phyloP scores from a whole-genome alignment of 2,888 invertebrate species.

The Andrena bicolor region DNA sequence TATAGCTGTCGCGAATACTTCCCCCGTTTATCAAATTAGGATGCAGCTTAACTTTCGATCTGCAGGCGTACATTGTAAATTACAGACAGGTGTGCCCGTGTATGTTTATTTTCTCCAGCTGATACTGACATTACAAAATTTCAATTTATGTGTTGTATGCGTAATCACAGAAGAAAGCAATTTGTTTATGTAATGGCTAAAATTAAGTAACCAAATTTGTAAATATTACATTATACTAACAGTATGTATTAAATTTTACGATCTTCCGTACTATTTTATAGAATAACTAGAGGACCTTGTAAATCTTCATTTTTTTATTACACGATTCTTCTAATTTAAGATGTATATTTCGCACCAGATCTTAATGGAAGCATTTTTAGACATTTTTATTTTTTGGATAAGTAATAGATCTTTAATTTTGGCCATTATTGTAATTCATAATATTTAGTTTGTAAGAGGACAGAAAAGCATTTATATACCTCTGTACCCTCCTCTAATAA shows the following conservation, averaged over 20 bases:
- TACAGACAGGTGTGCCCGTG: constrained; percentile 26
- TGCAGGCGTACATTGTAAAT: constrained; percentile 27
- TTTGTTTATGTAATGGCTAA: constrained; percentile 64
- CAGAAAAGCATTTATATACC: constrained; percentile 54
- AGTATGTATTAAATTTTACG: constrained; percentile 13
- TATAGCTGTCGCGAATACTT: constrained; percentile 45
- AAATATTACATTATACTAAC: constrained; percentile 44
- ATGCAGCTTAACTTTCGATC: constrained; percentile 16
- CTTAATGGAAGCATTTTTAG: not conserved
- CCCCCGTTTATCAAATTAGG: constrained; percentile 28
- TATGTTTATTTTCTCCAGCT: constrained; percentile 26
- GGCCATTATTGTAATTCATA: constrained; percentile 50
- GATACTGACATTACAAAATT: constrained; percentile 31
- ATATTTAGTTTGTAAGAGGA: constrained; percentile 43
- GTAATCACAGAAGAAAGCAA: constrained; percentile 21
- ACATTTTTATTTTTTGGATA: constrained; percentile 12
- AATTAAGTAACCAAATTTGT: constrained; percentile 53
- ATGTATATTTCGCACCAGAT: not conserved
- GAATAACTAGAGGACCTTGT: not conserved
- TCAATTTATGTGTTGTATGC: constrained; percentile 27
- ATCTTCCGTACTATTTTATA: constrained; percentile 16
- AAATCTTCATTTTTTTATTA: constrained; percentile 15
- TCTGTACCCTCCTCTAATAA: constrained; percentile 29
- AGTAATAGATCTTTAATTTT: constrained; percentile 42
- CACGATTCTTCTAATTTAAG: constrained; percentile 8